Evolutionary conservation across 2,888 invertebrate species (phyloP), one percentile per base, ranked within the genome.

Genomic region (Erpobdella octoculata): DNA sequence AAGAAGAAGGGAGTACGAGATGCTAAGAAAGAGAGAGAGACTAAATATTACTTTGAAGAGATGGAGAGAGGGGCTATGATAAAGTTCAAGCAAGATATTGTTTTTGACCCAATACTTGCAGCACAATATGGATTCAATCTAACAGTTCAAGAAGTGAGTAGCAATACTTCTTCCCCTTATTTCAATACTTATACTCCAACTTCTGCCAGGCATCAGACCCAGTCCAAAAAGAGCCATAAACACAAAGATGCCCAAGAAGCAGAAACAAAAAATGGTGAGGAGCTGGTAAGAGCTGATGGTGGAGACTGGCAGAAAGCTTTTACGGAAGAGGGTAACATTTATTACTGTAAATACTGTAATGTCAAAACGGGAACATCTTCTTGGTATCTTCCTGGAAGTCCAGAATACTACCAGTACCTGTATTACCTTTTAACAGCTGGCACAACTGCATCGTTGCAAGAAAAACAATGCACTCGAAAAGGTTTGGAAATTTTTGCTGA

Each of bases 321-420:
- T 76, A 87, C 88, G 74, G 88, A 89, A 65, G 89, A 90, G 78
- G 92, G 91, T 0, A 86, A 88, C 77, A 87, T 88, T 0, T 93
- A 93, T 81, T n/a, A n/a, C n/a, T n/a, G n/a, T n/a, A n/a, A n/a
- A n/a, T 94, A 89, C 79, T 93, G 92, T 91, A 91, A 93, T 81
- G 88, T 87, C 1, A 86, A 89, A 76, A 91, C 91, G 18, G 46
- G 31, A 46, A 58, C 48, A 33, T 69, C 69, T 12, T 69, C 69
- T 18, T 69, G 69, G 69, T 48, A 58, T 21, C 69, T 48, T 4
- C 69, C 69, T 1, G 58, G 36, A 4, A 53, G 33, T 6, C 33
- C 28, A n/a, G 62, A 62, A 31, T 62, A 62, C 62, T n/a, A 62
- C 1, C 31, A 31, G 31, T 62, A 62, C 33, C n/a, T n/a, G n/a